phyloP scores from a whole-genome alignment of 1,140 invertebrate genomes.

The Streblospio benedicti region DNA sequence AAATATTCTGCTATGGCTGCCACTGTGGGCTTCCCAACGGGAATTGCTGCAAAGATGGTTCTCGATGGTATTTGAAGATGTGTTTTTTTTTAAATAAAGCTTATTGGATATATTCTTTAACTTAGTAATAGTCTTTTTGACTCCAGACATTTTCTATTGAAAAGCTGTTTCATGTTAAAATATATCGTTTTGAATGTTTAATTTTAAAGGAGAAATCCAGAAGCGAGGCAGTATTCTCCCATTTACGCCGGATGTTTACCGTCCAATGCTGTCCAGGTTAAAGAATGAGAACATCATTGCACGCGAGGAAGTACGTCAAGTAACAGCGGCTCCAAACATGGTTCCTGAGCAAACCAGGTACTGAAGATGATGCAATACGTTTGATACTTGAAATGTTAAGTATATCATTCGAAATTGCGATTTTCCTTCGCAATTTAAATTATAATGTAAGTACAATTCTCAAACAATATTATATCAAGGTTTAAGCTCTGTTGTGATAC shows the following conservation, averaged over 20 bases:
- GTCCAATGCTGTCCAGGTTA: conserved; percentile 75
- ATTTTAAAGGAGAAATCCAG: conserved; percentile 79
- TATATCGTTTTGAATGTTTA: conserved; percentile 4
- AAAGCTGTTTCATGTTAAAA: not conserved
- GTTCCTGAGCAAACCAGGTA: too few species aligned
- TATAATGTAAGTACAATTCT: too few species aligned
- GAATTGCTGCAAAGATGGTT: conserved; percentile 94
- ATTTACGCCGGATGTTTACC: conserved; percentile 80
- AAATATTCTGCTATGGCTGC: conserved; percentile 91
- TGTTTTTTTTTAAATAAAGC: not conserved
- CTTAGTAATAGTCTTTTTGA: not conserved
- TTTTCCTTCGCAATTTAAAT: too few species aligned
- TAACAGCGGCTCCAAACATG: too few species aligned
- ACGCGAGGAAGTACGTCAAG: too few species aligned
- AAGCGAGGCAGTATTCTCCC: conserved; percentile 83
- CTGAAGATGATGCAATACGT: too few species aligned
- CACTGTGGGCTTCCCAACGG: conserved; percentile 91
- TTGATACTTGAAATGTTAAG: too few species aligned
- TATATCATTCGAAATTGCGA: too few species aligned
- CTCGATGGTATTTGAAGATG: conserved; percentile 64
- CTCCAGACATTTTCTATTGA: not conserved
- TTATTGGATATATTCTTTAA: not conserved
- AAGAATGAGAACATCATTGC: conserved; percentile 73
- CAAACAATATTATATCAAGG: too few species aligned
- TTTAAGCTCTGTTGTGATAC: too few species aligned